Percentiles rank a stretch among this genome's conserved stretches.
phyloP scores from a whole-genome alignment of 2,797 vertebrate genomes.

The Acipenser transmontanus region DNA sequence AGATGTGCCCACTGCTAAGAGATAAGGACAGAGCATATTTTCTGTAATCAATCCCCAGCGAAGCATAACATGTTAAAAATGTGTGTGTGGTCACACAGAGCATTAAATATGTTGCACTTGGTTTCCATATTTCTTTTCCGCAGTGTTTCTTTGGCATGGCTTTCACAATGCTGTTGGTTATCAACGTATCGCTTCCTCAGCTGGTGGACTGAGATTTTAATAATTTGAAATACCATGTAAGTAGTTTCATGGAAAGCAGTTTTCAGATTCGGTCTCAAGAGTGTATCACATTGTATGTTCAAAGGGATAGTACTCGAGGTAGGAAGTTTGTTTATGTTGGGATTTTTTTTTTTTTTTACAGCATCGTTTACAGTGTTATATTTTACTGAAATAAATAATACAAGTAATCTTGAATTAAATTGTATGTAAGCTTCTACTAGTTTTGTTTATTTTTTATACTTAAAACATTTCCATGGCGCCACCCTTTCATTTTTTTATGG shows the following conservation, averaged over 20 bases:
- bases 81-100: conserved; percentile 5
- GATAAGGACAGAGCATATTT: conserved; percentile 45
- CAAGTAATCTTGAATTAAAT: too few relatives aligned
- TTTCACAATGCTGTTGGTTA: not conserved
- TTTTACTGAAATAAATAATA: not conserved
- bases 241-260: not conserved
- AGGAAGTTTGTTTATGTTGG: too few relatives aligned
- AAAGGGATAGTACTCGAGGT: too few relatives aligned
- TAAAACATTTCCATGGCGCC: too few relatives aligned
- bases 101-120: conserved; percentile 1
- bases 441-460: too few relatives aligned
- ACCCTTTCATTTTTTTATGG: too few relatives aligned
- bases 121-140: not conserved
- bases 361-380: not conserved
- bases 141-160: not conserved
- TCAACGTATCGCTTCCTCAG: not conserved
- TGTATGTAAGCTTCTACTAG: too few relatives aligned
- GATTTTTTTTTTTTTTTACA: not conserved
- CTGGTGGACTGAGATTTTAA: not conserved
- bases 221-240: not conserved
- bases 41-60: conserved; percentile 37
- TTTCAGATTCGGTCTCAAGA: too few relatives aligned
- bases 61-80: conserved; percentile 21
- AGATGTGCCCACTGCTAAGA: conserved; percentile 39
- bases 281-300: too few relatives aligned